Evolutionary conservation across 2,888 invertebrate genomes (phyloP).

Genomic region (Monochamus alternatus): DNA sequence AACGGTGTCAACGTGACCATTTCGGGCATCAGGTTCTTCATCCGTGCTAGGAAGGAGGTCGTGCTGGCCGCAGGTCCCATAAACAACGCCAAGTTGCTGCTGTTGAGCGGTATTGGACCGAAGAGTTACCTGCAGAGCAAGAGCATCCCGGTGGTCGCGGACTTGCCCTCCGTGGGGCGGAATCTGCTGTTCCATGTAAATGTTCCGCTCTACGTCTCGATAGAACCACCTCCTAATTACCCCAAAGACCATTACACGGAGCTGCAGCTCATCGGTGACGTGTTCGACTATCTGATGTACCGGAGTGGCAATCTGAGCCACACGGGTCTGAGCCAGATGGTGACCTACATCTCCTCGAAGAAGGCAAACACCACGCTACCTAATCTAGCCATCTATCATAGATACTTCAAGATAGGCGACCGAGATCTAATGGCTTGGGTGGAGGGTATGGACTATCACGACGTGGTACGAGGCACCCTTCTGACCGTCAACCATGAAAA

Average conservation of each 20-base stretch:
- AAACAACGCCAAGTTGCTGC: conserved; percentile 77
- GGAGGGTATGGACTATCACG: conserved; percentile 55
- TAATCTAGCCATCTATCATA: conserved; percentile 57
- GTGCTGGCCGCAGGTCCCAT: conserved; percentile 77
- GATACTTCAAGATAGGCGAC: conserved; percentile 57
- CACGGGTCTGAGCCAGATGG: conserved; percentile 68
- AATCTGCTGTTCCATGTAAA: conserved; percentile 75
- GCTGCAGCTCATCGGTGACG: conserved; percentile 70
- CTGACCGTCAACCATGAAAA: conserved; percentile 56
- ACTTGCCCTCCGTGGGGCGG: conserved; percentile 55
- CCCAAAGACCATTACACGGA: conserved; percentile 50
- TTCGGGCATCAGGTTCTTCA: conserved; percentile 44
- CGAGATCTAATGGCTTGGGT: conserved; percentile 63
- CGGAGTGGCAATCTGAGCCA: conserved; percentile 72
- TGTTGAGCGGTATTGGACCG: conserved; percentile 76
- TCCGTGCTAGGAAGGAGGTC: conserved; percentile 72
- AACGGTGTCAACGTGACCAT: conserved; percentile 55
- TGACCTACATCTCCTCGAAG: conserved; percentile 71
- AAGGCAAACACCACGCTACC: conserved; percentile 65
- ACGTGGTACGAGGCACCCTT: conserved; percentile 57
- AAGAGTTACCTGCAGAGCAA: conserved; percentile 65
- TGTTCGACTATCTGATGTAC: conserved; percentile 71
- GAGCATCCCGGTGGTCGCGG: conserved; percentile 57
- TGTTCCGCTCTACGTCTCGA: conserved; percentile 53
- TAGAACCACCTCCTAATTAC: conserved; percentile 35